phyloP scores from a whole-genome alignment of 2,888 invertebrate genomes.

The Mallateleia sp. region DNA sequence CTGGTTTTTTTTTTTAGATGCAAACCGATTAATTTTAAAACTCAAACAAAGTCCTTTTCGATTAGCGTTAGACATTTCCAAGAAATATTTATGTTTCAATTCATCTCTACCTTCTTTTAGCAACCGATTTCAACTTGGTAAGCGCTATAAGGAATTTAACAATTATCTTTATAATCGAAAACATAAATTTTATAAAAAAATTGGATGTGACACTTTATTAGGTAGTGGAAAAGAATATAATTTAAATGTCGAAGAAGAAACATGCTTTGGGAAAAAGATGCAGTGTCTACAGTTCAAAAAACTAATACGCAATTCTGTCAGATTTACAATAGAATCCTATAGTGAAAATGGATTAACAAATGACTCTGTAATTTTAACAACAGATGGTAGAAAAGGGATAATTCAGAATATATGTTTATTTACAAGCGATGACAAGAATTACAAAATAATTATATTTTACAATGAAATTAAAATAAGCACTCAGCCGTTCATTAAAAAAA shows the following conservation, averaged over 20 bases:
- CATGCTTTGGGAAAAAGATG: too few species aligned
- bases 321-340: conserved; percentile 44
- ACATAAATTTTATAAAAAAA: too few species aligned
- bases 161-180: too few species aligned
- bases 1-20: conserved; percentile 59
- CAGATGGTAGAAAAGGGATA: conserved; percentile 27
- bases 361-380: conserved; percentile 42
- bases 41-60: conserved; percentile 38
- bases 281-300: too few species aligned
- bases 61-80: conserved; percentile 29
- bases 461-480: neutral
- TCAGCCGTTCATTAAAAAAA: neutral
- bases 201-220: too few species aligned
- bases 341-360: conserved; percentile 33
- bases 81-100: conserved; percentile 28
- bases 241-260: too few species aligned
- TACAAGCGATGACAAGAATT: too few species aligned
- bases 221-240: too few species aligned
- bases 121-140: too few species aligned
- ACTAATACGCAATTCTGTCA: conserved; percentile 26
- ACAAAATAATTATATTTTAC: conserved; percentile 1
- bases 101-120: too few species aligned
- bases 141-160: too few species aligned
- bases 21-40: conserved; percentile 43
- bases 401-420: conserved; percentile 39